Evolutionary conservation across 2,888 invertebrate genomes (phyloP).

Genomic region (Leucoptera coffeella): DNA sequence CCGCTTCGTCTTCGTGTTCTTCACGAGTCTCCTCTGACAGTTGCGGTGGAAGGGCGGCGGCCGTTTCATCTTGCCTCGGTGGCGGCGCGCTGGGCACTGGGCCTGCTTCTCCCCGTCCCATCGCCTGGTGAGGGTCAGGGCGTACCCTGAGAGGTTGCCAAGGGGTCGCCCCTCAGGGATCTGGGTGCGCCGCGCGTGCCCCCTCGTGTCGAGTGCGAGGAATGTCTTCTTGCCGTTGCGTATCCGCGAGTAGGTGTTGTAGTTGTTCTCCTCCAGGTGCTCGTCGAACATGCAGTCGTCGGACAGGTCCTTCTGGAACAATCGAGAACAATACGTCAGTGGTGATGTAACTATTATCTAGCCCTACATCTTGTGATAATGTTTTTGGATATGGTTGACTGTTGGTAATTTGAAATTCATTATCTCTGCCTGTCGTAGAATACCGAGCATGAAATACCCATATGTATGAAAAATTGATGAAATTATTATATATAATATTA

Average conservation of each 20-base stretch:
- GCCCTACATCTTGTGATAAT: no score
- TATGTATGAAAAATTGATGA: no score
- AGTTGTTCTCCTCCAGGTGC: constrained; percentile 76
- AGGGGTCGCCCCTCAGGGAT: constrained; percentile 60
- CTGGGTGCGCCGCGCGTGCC: constrained; percentile 67
- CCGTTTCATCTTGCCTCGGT: constrained; percentile 35
- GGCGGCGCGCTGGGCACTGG: constrained; percentile 30
- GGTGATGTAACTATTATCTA: no score
- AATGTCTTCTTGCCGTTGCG: constrained; percentile 61
- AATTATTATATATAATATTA: no score
- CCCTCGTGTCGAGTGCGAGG: constrained; percentile 69
- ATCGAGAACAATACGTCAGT: constrained; percentile 15
- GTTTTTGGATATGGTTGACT: no score
- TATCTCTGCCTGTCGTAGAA: no score
- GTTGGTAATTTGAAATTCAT: no score
- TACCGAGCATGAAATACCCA: no score
- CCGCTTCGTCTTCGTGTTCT: constrained; percentile 33
- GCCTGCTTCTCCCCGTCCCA: constrained; percentile 27
- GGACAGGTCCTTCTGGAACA: constrained; percentile 79
- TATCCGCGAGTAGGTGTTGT: constrained; percentile 78
- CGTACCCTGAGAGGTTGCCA: constrained; percentile 69
- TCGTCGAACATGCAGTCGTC: constrained; percentile 85
- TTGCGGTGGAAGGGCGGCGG: constrained; percentile 35
- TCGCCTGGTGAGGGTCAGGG: constrained; percentile 51
- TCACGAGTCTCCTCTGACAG: constrained; percentile 42